Percentiles rank a stretch among this genome's conserved stretches.
phyloP scores from a whole-genome alignment of 2,113 vertebrate species.

The Xenopus tropicalis region UCB_Xtro_10.0 CM004449.2:95812501-95813000 shows the following conservation, averaged over 20 bases:
- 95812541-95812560: conserved; percentile 84
- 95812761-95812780: conserved; percentile 72
- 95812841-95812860: conserved; percentile 58
- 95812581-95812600: conserved; percentile 85
- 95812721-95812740: conserved; percentile 69
- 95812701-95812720: conserved; percentile 61
- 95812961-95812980: conserved; percentile 61
- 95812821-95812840: conserved; percentile 70
- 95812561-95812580: conserved; percentile 77
- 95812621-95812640: conserved; percentile 96
- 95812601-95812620: conserved; percentile 98
- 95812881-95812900: conserved; percentile 58
- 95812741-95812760: conserved; percentile 75
- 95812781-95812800: conserved; percentile 70
- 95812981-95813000: conserved; percentile 19
- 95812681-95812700: conserved; percentile 74
- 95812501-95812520: conserved; percentile 79
- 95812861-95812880: conserved; percentile 51
- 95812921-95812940: conserved; percentile 80
- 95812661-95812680: conserved; percentile 83
- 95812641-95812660: conserved; percentile 90
- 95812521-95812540: conserved; percentile 77
- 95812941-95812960: conserved; percentile 71
- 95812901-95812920: conserved; percentile 76
- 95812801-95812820: conserved; percentile 76